phyloP scores from a whole-genome alignment of 2,797 vertebrate genomes.

The Anas acuta region DNA sequence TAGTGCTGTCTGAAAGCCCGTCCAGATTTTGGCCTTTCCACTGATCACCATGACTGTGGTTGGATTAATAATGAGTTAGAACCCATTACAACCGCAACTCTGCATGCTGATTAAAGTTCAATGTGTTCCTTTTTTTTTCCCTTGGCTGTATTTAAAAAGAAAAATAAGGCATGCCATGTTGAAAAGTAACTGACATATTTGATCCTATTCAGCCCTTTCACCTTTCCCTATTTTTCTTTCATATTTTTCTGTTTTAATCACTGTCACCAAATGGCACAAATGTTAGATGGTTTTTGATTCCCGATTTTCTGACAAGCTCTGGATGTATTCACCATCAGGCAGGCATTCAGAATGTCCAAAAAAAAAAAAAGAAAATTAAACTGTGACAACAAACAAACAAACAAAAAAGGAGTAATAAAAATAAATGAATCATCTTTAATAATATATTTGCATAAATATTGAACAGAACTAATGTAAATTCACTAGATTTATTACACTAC shows the following conservation, averaged over 20 bases:
- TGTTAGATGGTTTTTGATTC: not conserved
- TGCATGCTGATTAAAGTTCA: not conserved
- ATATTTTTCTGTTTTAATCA: not conserved
- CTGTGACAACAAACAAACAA: not conserved
- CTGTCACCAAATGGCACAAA: not conserved
- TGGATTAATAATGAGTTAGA: not conserved
- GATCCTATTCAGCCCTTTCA: not conserved
- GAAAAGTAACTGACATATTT: not conserved
- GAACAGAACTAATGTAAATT: not conserved
- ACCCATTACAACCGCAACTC: not conserved
- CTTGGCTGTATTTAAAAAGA: not conserved
- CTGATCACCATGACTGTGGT: not conserved
- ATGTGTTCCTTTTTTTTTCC: not conserved
- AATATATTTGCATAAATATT: not conserved
- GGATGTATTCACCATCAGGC: not conserved
- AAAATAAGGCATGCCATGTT: not conserved
- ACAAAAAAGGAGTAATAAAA: not conserved
- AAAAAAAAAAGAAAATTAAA: slow-evolving; percentile 11
- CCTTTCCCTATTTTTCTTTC: not conserved
- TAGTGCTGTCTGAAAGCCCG: fast-evolving
- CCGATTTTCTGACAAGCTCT: not conserved
- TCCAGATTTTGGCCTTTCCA: not conserved
- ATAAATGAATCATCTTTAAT: not conserved
- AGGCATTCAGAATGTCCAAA: not conserved
- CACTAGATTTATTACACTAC: not conserved